Evolutionary conservation across 1,140 invertebrate species (phyloP).

Genomic region (Heliconius congener): DNA sequence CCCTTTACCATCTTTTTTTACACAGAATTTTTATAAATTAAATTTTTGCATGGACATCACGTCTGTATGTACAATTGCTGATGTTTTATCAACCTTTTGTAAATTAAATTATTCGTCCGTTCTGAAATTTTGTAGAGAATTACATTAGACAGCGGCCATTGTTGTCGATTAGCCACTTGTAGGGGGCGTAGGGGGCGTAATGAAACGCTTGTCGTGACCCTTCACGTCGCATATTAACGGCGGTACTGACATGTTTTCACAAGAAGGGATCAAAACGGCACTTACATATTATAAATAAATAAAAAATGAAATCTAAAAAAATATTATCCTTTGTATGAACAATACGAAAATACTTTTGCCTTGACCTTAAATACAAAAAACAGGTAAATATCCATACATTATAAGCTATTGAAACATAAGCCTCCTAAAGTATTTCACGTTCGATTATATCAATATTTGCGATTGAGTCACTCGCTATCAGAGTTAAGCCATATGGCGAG

Average conservation of each 20-base stretch:
- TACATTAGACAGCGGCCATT: not conserved
- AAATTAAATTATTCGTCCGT: not conserved
- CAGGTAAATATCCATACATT: not conserved
- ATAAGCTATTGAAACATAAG: not conserved
- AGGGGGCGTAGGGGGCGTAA: not conserved
- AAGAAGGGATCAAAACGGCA: not conserved
- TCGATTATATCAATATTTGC: constrained; percentile 26
- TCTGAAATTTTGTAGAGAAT: not conserved
- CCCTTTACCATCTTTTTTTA: not conserved
- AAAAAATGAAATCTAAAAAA: no score
- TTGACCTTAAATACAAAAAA: no score
- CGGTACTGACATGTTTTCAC: not conserved
- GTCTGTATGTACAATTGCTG: not conserved
- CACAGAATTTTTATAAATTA: not conserved
- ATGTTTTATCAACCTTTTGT: not conserved
- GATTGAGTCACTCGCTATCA: constrained; percentile 21
- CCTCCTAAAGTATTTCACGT: not conserved
- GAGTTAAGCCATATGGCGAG: constrained; percentile 25
- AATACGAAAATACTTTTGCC: no score
- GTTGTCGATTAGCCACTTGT: not conserved
- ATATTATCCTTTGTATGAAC: no score
- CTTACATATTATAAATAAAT: not conserved
- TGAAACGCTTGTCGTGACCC: constrained; percentile 2
- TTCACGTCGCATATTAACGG: not conserved
- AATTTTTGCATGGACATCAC: not conserved